Base-by-base conservation (phyloP, 2,113 vertebrate species). In the Myotis yumanensis region DNA sequence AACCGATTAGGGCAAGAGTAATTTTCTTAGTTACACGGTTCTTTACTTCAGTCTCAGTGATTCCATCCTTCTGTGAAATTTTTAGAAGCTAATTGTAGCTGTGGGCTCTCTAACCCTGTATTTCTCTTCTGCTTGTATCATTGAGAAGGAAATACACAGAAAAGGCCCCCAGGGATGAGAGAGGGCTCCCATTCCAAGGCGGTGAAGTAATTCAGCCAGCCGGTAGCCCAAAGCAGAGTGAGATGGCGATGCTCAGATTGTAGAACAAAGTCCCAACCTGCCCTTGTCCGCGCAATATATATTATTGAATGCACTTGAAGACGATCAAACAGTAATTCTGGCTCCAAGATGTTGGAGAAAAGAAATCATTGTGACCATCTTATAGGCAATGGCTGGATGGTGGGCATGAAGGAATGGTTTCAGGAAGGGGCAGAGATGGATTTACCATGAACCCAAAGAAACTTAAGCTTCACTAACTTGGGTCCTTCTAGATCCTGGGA, bases 71-170 rank as follows among this genome's bases (percentile, higher is more conserved):
- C 68, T 43, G 10, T 16, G 12, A 91, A 95, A 76, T 20, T 35
- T 40, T 90, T 91, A 71, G 40, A 90, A 62, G 6, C 22, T 73
- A 69, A 20, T 35, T 37, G 10, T 68, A 51, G 17, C 8, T 54
- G 11, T 48, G 30, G 68, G 22, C 35, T 91, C 43, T 91, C 35
- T 15, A 68, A n/a, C 35, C 75, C n/a, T 66, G 14, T 20, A 14
- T 73, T 81, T 81, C 69, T 93, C 23, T 85, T 89, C 32, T 75
- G 37, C 69, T 95, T 89, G 14, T 80, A 43, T 69, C 80, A 75
- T 1, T 32, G 35, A 87, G 66, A 80, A 79, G 28, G 30, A 95
- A 82, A 18, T 16, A 87, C 66, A 72, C 17, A 86, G 54, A 75
- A 83, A 85, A 64, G 30, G 17, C 30, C 5, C 5, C 20, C 66